Percentiles rank a stretch among this genome's conserved stretches.
Conservation (phyloP, 2,797 vertebrate genomes). For the Malurus leucopterus region DNA sequence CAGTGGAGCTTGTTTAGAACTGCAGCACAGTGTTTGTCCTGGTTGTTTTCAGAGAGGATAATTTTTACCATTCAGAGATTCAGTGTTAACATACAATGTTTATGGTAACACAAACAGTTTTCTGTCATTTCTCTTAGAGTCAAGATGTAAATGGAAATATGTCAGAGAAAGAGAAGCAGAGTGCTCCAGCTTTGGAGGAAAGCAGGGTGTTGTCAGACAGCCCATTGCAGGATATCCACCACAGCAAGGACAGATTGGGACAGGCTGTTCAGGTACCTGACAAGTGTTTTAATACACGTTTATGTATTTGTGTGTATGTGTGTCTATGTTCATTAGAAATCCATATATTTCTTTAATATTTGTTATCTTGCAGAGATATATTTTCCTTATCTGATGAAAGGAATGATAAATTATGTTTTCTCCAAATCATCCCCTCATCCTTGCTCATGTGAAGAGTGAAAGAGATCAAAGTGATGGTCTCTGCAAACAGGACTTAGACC, state of each 20-base stretch:
- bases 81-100: not conserved
- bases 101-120: not conserved
- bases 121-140: constrained; percentile 7
- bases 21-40: not conserved
- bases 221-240: not conserved
- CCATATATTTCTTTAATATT: not conserved
- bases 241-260: not conserved
- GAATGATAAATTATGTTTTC: not conserved
- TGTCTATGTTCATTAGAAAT: not conserved
- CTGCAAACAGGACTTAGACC: not conserved
- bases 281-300: not conserved
- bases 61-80: not conserved
- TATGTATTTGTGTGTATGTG: fast-evolving
- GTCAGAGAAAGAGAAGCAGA: not conserved
- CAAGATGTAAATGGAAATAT: constrained; percentile 24
- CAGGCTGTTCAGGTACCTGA: not conserved
- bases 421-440: not conserved
- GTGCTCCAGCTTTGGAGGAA: not conserved
- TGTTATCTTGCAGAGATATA: not conserved
- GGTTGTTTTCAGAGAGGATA: not conserved
- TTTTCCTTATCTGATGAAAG: not conserved
- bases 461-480: not conserved
- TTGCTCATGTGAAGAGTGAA: not conserved
- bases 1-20: not conserved
- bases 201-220: not conserved